These are phyloP conservation scores for Parus major DNA, from an alignment of 2,113 vertebrate genomes.

Conservation along the genomic window DNA sequence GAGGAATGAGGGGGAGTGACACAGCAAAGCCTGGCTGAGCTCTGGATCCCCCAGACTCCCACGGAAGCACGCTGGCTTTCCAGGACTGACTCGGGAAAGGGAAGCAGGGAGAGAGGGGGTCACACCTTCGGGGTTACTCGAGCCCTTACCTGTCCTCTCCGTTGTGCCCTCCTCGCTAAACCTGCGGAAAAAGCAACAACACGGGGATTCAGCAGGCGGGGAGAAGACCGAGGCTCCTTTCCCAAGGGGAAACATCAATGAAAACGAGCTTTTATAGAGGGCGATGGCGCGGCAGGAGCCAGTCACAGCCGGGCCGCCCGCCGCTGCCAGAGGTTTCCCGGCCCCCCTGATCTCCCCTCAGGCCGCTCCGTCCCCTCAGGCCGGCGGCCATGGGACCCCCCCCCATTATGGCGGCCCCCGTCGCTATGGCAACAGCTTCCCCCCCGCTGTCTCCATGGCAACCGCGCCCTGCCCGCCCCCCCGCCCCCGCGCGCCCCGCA, in stretches of 20 bases:
- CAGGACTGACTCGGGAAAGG: neutral
- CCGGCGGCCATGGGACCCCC: neutral
- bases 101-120: fast-evolving
- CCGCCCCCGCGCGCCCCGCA: neutral
- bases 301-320: neutral
- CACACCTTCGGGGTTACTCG: neutral
- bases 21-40: neutral
- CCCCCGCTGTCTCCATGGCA: neutral
- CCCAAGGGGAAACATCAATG: too few species aligned
- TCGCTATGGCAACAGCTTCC: neutral
- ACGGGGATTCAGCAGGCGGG: neutral
- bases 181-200: neutral
- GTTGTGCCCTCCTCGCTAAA: neutral
- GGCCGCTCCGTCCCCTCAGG: neutral
- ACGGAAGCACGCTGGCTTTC: neutral
- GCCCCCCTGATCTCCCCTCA: neutral
- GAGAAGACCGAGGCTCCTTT: neutral
- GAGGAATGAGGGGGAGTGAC: neutral
- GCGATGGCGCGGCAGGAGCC: neutral
- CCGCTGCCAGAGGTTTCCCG: neutral
- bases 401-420: neutral
- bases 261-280: fast-evolving
- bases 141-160: constrained; percentile 7
- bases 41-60: neutral
- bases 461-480: neutral